These are phyloP conservation scores for Ianthella basta DNA, from an alignment of 37 sponge, comb jelly and placozoan genomes.

Conservation along the genomic window DNA sequence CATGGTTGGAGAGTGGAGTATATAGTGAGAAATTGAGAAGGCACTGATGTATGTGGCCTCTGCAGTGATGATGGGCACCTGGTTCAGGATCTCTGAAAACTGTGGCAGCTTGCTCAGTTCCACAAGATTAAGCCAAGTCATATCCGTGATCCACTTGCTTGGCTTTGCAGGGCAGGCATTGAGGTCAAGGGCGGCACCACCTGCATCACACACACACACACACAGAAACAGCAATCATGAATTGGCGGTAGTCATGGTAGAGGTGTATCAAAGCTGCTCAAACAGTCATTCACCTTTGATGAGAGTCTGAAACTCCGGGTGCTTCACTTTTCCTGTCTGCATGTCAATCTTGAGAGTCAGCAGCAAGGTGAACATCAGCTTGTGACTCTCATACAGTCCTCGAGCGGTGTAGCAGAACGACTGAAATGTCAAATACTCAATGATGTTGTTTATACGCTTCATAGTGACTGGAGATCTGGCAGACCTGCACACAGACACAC, in stretches of 20 bases:
- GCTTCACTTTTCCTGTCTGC: conserved; percentile 90
- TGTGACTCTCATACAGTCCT: conserved; percentile 98
- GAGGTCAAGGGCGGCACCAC: conserved; percentile 98
- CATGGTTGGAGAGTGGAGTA: too few species aligned
- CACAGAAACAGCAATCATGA: too few species aligned
- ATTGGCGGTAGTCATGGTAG: too few species aligned
- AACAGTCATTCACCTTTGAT: conserved; percentile 74
- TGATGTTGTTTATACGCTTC: conserved; percentile 93
- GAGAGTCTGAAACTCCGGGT: conserved; percentile 92
- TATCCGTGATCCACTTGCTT: conserved; percentile 97
- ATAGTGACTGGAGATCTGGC: conserved; percentile 97
- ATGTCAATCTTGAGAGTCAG: conserved; percentile 97
- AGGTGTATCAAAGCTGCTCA: too few species aligned
- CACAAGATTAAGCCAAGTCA: conserved; percentile 99
- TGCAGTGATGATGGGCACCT: conserved; percentile 42
- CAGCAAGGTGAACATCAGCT: conserved; percentile 96
- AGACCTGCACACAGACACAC: conserved; percentile 42
- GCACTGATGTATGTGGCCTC: background rate
- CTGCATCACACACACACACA: background rate
- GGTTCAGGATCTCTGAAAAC: conserved; percentile 88
- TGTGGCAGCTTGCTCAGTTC: conserved; percentile 96
- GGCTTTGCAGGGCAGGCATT: conserved; percentile 94
- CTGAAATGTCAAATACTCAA: conserved; percentile 91
- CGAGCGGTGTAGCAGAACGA: conserved; percentile 89
- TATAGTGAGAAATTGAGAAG: background rate